Evolutionary conservation across 1,140 invertebrate genomes (phyloP).

Genomic region (Chionoecetes opilio): DNA sequence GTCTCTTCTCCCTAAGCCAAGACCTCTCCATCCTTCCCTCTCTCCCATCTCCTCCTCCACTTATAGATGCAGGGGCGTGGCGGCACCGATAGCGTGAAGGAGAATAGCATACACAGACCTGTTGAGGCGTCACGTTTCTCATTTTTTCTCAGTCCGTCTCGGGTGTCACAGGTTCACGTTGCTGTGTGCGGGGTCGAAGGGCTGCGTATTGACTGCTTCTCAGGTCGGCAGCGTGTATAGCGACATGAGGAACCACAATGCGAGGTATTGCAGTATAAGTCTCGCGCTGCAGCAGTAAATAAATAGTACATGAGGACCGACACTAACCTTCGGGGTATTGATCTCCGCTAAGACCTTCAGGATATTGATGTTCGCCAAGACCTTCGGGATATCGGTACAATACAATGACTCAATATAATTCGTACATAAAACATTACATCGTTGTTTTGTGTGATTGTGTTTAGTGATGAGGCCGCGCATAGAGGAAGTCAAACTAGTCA

Average conservation of each 20-base stretch:
- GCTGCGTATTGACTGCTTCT: neutral
- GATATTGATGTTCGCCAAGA: neutral
- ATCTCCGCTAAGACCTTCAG: neutral
- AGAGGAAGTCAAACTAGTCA: too few species aligned
- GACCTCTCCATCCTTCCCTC: too few species aligned
- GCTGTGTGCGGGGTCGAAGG: neutral
- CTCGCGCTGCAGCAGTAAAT: neutral
- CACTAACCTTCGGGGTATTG: neutral
- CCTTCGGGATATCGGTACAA: neutral
- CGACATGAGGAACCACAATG: neutral
- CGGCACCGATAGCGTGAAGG: neutral
- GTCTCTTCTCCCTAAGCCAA: neutral
- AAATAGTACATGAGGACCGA: neutral
- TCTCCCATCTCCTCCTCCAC: too few species aligned
- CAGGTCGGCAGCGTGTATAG: neutral
- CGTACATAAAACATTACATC: too few species aligned
- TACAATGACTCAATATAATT: too few species aligned
- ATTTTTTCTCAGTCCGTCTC: neutral
- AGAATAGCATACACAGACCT: neutral
- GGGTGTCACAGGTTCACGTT: neutral
- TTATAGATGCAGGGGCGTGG: neutral
- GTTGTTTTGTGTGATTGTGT: too few species aligned
- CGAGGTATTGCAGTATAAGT: neutral
- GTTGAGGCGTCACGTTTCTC: constrained; percentile 15
- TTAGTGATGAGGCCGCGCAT: too few species aligned